Conservation (phyloP, 2,113 vertebrate species). For the Myrmophylax atrothorax region DNA sequence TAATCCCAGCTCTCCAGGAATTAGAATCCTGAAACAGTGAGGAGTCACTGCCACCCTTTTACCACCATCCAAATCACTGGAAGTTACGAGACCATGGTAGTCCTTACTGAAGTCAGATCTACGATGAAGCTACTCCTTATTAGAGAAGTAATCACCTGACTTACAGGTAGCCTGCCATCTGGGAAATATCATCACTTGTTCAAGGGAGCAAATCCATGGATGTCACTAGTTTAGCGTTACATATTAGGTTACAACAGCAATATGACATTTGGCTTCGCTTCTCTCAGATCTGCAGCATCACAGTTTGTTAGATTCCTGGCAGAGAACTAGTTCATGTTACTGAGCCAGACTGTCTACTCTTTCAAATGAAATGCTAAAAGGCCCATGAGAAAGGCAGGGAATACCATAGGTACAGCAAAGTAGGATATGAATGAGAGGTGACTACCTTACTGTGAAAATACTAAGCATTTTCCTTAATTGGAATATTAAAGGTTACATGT, state of each 20-base stretch:
- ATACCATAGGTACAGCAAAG: not conserved
- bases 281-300: not conserved
- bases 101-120: not conserved
- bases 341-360: not conserved
- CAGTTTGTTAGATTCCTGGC: not conserved
- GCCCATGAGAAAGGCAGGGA: not conserved
- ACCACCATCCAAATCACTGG: not conserved
- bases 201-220: not conserved
- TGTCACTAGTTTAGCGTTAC: not conserved
- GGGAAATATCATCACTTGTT: not conserved
- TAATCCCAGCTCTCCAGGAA: slow-evolving; percentile 47
- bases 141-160: not conserved
- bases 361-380: not conserved
- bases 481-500: not conserved
- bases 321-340: not conserved
- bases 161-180: not conserved
- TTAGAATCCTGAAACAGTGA: not conserved
- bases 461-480: not conserved
- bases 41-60: fast-evolving
- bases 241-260: not conserved
- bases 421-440: not conserved
- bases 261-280: not conserved
- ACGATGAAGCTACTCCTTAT: not conserved
- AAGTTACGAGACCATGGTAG: not conserved
- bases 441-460: not conserved